phyloP scores from a whole-genome alignment of 1,140 invertebrate species.

The Amyelois transitella region DNA sequence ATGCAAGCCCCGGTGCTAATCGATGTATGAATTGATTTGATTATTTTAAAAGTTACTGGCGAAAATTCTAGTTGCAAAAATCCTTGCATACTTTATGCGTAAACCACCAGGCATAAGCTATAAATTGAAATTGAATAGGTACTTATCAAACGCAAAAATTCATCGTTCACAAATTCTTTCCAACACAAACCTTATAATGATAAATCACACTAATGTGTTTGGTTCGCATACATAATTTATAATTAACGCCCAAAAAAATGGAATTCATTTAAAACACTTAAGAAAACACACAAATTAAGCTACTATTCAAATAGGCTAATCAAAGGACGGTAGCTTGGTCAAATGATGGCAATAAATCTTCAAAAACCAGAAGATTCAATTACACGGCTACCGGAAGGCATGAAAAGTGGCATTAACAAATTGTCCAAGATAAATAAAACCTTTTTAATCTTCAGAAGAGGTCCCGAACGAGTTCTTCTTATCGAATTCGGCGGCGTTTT shows the following conservation, averaged over 20 bases:
- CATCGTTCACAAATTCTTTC: not conserved
- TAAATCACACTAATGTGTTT: conserved; percentile 1
- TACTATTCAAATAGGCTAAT: conserved; percentile 42
- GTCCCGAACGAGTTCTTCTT: conserved; percentile 46
- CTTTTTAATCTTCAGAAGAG: conserved; percentile 56
- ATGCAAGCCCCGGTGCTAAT: no score
- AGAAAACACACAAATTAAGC: conserved; percentile 30
- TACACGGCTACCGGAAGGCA: conserved; percentile 66
- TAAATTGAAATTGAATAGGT: not conserved
- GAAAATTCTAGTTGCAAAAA: not conserved
- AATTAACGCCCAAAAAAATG: not conserved
- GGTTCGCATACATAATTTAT: conserved; percentile 1
- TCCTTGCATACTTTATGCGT: not conserved
- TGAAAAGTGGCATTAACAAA: conserved; percentile 69
- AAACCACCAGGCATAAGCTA: not conserved
- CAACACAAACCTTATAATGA: not conserved
- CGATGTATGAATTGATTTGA: no score
- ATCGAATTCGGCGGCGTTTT: conserved; percentile 43
- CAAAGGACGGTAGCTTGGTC: conserved; percentile 62
- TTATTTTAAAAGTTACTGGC: no score
- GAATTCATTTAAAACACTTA: conserved; percentile 3
- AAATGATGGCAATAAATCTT: conserved; percentile 55
- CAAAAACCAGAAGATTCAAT: conserved; percentile 71
- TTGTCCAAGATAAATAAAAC: conserved; percentile 69
- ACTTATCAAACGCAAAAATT: not conserved